Percentiles rank a stretch among this genome's conserved stretches.
Evolutionary conservation across 2,113 vertebrate species (phyloP).

Genomic region (Xiphorhynchus elegans): DNA sequence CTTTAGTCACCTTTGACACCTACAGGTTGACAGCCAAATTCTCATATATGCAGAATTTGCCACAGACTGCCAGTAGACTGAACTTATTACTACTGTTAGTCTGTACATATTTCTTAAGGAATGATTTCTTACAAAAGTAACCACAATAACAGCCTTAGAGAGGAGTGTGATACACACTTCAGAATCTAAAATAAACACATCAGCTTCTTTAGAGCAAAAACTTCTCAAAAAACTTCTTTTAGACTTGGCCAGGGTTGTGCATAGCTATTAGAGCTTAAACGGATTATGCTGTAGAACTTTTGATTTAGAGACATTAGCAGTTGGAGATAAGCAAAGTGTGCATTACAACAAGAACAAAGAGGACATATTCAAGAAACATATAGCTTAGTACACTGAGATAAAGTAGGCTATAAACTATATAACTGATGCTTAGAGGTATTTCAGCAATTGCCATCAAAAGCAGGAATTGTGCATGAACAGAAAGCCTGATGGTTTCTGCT

Average conservation of each 20-base stretch:
- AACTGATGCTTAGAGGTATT: not conserved
- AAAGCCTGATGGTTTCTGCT: not conserved
- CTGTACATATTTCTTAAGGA: not conserved
- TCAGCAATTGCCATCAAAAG: not conserved
- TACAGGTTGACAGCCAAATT: not conserved
- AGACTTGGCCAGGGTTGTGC: not conserved
- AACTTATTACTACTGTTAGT: not conserved
- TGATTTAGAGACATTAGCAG: not conserved
- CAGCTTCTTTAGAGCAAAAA: not conserved
- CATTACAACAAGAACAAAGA: not conserved
- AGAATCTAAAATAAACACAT: not conserved
- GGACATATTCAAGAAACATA: not conserved
- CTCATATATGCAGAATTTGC: not conserved
- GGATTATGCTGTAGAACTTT: not conserved
- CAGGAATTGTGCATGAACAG: not conserved
- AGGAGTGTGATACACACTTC: not conserved
- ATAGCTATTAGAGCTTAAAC: not conserved
- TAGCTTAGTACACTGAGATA: not conserved
- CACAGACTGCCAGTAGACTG: not conserved
- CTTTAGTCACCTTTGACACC: not conserved
- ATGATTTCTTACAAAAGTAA: not conserved
- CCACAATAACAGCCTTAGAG: not conserved
- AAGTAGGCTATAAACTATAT: not conserved
- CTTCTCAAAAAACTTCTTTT: not conserved
- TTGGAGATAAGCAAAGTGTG: not conserved